These are phyloP conservation scores for Spea bombifrons DNA, from an alignment of 2,113 vertebrate species.

Conservation along the genomic window DNA sequence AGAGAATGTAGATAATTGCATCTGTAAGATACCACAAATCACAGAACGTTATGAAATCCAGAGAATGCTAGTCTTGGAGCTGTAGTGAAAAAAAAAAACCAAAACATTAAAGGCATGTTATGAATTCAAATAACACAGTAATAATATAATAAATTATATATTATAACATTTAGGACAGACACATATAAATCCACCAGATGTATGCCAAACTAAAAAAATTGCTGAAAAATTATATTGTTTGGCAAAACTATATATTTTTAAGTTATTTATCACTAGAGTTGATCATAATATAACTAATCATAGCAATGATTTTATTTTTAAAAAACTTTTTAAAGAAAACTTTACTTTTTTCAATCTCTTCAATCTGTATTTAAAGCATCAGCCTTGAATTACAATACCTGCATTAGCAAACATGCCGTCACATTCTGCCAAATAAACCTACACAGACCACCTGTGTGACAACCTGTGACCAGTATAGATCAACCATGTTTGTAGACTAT, in stretches of 20 bases:
- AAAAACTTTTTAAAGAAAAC: no score
- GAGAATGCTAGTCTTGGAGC: slow-evolving; percentile 46
- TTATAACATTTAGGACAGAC: neutral
- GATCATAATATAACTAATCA: no score
- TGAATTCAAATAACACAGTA: slow-evolving; percentile 1
- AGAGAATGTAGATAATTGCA: slow-evolving; percentile 60
- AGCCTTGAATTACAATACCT: no score
- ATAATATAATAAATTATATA: neutral
- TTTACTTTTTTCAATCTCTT: no score
- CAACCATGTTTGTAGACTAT: no score
- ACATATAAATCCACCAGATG: neutral
- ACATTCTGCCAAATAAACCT: no score
- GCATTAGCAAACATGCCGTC: no score
- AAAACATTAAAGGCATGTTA: neutral
- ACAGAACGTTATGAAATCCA: slow-evolving; percentile 34
- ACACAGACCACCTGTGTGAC: no score
- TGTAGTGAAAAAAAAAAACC: neutral
- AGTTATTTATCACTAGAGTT: no score
- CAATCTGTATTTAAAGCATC: no score
- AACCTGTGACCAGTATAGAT: no score
- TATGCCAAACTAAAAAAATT: neutral
- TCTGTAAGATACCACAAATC: slow-evolving; percentile 61
- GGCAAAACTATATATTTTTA: neutral
- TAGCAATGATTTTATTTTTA: no score
- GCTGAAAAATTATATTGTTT: neutral